Base-by-base conservation (phyloP, 2,888 invertebrate species). In the Apamea monoglypha region DNA sequence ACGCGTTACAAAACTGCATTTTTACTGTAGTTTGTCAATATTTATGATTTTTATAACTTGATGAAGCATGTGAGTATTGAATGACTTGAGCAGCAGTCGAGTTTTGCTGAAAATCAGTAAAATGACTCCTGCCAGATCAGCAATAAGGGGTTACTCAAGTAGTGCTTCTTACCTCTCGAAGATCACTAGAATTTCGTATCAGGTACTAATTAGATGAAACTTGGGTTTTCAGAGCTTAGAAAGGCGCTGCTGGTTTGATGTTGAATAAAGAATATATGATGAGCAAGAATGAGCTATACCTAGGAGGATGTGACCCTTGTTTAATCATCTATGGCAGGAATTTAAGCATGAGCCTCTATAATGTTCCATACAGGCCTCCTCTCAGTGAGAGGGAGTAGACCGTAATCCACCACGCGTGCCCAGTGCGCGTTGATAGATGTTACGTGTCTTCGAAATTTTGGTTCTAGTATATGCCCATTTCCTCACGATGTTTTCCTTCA, bases 1-100 rank as follows among this genome's bases (percentile, higher is more conserved):
- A 68, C 47, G 69, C 47, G 44, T 40, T 59, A 32, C 3, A 77
- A 66, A 80, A 71, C 12, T 80, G 66, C 56, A 71, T 29, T 75
- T 75, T 18, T 47, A 5, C 0, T 18, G 5, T 36, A 25, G 64
- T 64, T 36, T 36, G 2, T 36, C 10, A 44, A 7, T 0, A 7
- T 63, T 21, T 12, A 50, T 32, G 14, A n/a, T 74, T 16, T 59
- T 59, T 44, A 44, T 32, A 14, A 59, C 18, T 18, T 56, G 18
- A 32, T 73, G 5, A 8, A 72, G 12, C 21, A 14, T 14, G 4
- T 56, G 18, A 64, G 25, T 8, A 25, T 53, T 29, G 10, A 25
- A 18, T 63, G 36, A 47, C 47, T 25, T 14, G 5, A 70, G n/a
- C 16, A 25, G 36, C 6, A n/a, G 3, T n/a, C 12, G 10, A n/a